Base-by-base conservation (phyloP, 2,797 vertebrate genomes). In the Benthosema pterotum region DNA sequence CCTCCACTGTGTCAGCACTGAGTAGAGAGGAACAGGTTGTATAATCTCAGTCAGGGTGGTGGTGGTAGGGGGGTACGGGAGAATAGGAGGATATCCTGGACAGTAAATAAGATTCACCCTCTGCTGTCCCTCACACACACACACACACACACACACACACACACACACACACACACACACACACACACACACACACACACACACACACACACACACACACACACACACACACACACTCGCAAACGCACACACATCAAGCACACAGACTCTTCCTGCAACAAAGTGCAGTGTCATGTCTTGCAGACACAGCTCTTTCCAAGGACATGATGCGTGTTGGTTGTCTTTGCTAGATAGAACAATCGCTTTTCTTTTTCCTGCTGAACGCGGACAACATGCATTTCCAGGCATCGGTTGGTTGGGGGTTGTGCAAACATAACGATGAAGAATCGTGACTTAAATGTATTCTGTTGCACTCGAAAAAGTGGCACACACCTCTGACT, bases 41-140 rank as follows among this genome's bases (percentile, higher is more conserved):
- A 38, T 38, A 38, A 38, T 38, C 32, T n/a, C 46, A 16, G 48
- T 52, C 32, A 43, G 47, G 15, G 42, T 5, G 17, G 14, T 13
- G 15, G 13, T 42, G 18, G 58, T 65, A 28, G 59, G 18, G 60
- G 51, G 42, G 22, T 56, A 11, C 18, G 70, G 62, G 69, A 84
- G 75, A 90, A 91, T 77, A 53, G 80, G 85, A 92, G 92, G 92
- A 93, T 88, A 90, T 92, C 90, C 92, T 91, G 79, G 61, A 71
- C 49, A 55, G 79, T 84, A 83, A 89, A 87, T 82, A 77, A 70
- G 72, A 86, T 57, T 63, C 42, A 59, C 66, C 52, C 16, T 65
- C 11, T 63, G 8, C 57, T 71, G 42, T 71, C 64, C 51, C 67
- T 65, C 50, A 64, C 74, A 69, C 65, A 76, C 60, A 70, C 32